Base-by-base conservation (phyloP, 2,888 invertebrate species). In the Cheilosia variabilis region DNA sequence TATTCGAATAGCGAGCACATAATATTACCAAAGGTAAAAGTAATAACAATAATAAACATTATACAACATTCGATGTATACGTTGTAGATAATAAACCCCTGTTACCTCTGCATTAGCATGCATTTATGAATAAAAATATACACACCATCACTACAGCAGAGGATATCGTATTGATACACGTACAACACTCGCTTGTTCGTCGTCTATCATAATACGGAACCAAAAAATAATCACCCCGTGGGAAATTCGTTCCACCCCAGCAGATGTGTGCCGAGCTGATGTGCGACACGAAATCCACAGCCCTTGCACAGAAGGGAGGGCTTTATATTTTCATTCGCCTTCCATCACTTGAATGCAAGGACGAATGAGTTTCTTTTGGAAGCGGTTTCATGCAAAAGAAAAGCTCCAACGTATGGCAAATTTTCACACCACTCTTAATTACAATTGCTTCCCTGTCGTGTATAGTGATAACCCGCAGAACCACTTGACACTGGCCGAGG, bases 201-300 rank as follows among this genome's bases (percentile, higher is more conserved):
- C 58, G 72, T 72, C 66, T 22, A 73, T 73, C 73, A 66, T 34
- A 77, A 66, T 60, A 65, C 80, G 81, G 58, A 83, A 79, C 58
- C 24, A 57, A 63, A 66, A 89, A 88, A 89, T 91, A 91, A 91
- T 91, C 91, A 91, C 89, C 89, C 88, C 91, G 92, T 92, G 92
- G 88, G 91, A 92, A 91, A 92, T 91, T 91, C 89, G 89, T 91
- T 90, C 88, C 87, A 89, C 89, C 89, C 87, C 82, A 87, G 88
- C 91, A 91, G 90, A 90, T 91, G 91, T 91, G 91, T 80, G 62
- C 65, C 41, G 53, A 63, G 50, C 65, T 79, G 65, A 68, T 80
- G 58, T 69, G 43, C 72, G 37, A 58, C 52, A 71, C 41, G 47
- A 53, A 80, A 69, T 75, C 45, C 60, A 71, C 55, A 41, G 52